Evolutionary conservation across 2,797 vertebrate genomes (phyloP).

Genomic region (Odontamblyopus lacepedii): DNA sequence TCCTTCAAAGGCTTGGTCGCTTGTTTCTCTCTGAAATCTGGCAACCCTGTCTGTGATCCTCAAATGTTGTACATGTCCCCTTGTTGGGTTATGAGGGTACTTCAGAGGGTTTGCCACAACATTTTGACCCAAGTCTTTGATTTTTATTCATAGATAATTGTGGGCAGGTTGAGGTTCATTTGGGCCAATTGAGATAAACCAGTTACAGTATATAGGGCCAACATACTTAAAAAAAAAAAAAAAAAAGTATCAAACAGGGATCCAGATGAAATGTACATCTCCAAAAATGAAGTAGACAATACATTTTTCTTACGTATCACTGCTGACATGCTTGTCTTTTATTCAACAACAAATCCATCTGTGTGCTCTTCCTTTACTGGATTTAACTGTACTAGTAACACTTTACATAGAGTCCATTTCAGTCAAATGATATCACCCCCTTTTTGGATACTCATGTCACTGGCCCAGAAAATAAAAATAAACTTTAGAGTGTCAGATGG

Average conservation of each 20-base stretch:
- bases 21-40: too few species aligned
- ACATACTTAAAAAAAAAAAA: background rate
- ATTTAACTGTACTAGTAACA: conserved; percentile 34
- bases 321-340: background rate
- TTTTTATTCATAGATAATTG: background rate
- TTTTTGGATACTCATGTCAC: conserved; percentile 49
- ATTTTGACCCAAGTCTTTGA: background rate
- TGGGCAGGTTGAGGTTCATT: background rate
- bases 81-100: too few species aligned
- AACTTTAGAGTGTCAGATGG: conserved; percentile 25
- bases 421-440: conserved; percentile 44
- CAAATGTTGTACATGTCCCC: background rate
- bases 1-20: too few species aligned
- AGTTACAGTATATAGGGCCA: background rate
- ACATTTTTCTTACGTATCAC: background rate
- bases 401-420: conserved; percentile 26
- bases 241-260: background rate
- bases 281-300: background rate
- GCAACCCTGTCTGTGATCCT: background rate
- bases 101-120: background rate
- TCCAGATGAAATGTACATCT: background rate
- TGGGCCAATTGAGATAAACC: background rate
- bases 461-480: conserved; percentile 66
- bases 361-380: conserved; percentile 2
- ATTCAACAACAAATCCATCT: too few species aligned